Base-by-base conservation (phyloP, 2,888 invertebrate species). In the Scaptomyza flava region DNA sequence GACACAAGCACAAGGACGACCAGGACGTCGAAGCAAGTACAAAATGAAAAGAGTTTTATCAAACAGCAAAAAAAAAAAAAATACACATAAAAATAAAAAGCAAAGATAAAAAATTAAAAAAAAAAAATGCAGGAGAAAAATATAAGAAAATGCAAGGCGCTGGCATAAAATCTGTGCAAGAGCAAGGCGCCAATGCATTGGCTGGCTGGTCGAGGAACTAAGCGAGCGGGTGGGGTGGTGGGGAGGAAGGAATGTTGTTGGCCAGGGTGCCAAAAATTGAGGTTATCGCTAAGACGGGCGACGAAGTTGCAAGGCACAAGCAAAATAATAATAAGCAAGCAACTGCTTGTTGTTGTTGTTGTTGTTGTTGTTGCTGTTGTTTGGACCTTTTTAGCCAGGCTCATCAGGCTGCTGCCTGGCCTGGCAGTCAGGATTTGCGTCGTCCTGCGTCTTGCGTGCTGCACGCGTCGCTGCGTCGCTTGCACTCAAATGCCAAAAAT, bases 261-360 rank as follows among this genome's bases (percentile, higher is more conserved):
- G 88, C 88, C 74, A 72, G 81, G 78, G 86, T 86, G 88, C 89
- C 82, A 83, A 87, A 85, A 83, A 89, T 89, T 89, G 88, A 86
- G 89, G 85, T 86, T 86, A 89, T 86, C 89, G 86, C 72, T 58
- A 63, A 57, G 56, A 72, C 71, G 63, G 65, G 23, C 36, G 46
- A 47, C 12, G 47, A 42, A 51, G 66, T 59, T 42, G 57, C 61
- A 57, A 57, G 64, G 61, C 68, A 57, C 52, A 45, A 61, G 60
- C 72, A 63, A 68, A 74, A 70, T 62, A 65, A 70, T 65, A 67
- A 70, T 65, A 67, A 69, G 69, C 66, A 72, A 64, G 57, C 52
- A 46, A 52, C 41, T 67, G 62, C 27, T 48, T 62, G 41, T 56
- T 66, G 54, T 46, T 47, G 41, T 27, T 42, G 23, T 34, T 38